Conservation (phyloP, 1,140 invertebrate genomes). For the Diplogasteroides magnus region DNA sequence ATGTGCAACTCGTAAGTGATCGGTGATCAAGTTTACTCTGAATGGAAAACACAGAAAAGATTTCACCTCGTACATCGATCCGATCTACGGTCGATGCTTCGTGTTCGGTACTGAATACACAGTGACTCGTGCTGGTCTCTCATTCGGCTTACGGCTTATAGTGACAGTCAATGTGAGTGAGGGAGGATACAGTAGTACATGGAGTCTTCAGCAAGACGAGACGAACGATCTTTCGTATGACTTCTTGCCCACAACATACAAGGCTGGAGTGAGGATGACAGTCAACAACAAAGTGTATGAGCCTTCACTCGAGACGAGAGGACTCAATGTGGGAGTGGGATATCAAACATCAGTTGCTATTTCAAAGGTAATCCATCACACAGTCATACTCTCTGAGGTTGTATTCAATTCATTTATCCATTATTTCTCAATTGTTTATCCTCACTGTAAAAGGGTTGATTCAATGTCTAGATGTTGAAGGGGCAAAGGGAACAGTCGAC, state of each 20-base stretch:
- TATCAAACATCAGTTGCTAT: not conserved
- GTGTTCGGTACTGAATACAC: not conserved
- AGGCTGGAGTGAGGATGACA: not conserved
- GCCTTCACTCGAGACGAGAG: not conserved
- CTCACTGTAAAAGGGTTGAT: too few relatives aligned
- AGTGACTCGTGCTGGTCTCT: not conserved
- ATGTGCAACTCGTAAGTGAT: too few relatives aligned
- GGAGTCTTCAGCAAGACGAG: not conserved
- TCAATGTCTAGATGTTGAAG: too few relatives aligned
- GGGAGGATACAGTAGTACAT: not conserved
- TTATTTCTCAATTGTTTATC: too few relatives aligned
- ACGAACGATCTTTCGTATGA: not conserved
- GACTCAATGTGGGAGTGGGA: not conserved
- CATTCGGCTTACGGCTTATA: not conserved
- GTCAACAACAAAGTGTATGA: not conserved
- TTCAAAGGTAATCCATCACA: not conserved
- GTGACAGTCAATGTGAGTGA: not conserved
- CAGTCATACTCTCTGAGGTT: too few relatives aligned
- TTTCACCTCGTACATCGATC: too few relatives aligned
- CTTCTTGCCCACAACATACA: not conserved
- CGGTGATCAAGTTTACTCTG: too few relatives aligned
- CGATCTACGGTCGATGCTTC: not conserved
- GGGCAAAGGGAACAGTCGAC: too few relatives aligned
- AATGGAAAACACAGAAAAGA: too few relatives aligned
- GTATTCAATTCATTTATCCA: too few relatives aligned